Conservation (phyloP, 1,140 invertebrate genomes). For the Penaeus chinensis region DNA sequence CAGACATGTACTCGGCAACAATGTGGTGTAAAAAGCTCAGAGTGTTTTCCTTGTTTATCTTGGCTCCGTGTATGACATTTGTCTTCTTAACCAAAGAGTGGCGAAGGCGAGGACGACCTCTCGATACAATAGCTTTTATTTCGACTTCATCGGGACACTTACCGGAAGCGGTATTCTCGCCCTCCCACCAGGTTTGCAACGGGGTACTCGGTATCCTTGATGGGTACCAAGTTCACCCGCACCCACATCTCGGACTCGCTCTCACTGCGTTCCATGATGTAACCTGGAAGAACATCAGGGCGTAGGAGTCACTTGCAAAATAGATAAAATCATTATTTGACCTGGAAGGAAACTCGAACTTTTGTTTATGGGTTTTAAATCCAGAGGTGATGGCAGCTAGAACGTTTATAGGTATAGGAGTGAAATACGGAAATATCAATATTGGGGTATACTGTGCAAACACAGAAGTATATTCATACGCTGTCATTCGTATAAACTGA, state of each 20-base stretch:
- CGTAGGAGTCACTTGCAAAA: neutral
- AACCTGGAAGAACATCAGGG: slow-evolving; percentile 41
- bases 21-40: too few species aligned
- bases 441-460: too few species aligned
- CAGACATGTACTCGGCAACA: too few species aligned
- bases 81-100: slow-evolving; percentile 88
- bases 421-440: too few species aligned
- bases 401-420: too few species aligned
- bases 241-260: slow-evolving; percentile 60
- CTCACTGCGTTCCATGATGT: slow-evolving; percentile 64
- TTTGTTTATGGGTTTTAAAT: too few species aligned
- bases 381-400: too few species aligned
- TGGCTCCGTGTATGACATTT: slow-evolving; percentile 88
- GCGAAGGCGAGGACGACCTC: slow-evolving; percentile 59
- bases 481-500: too few species aligned
- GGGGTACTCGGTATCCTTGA: slow-evolving; percentile 78
- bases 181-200: slow-evolving; percentile 84
- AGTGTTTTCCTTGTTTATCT: slow-evolving; percentile 91
- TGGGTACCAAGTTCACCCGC: slow-evolving; percentile 76
- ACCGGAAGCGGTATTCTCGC: slow-evolving; percentile 76
- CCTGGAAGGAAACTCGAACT: too few species aligned
- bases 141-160: neutral
- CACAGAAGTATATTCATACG: too few species aligned
- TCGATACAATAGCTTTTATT: too few species aligned
- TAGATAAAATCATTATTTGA: neutral